Conservation (phyloP, 2,797 vertebrate species). For the Sebastes baramenuke region DNA sequence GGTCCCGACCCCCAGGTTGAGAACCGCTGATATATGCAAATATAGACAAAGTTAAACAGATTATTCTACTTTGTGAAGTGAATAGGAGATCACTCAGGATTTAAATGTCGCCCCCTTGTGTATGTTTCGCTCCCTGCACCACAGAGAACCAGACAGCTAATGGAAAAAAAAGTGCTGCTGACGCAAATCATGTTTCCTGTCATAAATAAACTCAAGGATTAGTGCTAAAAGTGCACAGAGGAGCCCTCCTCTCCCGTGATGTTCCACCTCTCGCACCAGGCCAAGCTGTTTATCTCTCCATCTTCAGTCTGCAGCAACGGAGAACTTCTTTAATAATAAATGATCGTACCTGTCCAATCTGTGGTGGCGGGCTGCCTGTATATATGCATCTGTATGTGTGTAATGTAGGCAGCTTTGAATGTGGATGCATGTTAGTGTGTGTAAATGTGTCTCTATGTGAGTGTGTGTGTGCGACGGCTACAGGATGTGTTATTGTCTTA, state of each 20-base stretch:
- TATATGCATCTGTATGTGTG: not conserved
- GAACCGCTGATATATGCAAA: too few species aligned
- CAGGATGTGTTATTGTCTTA: constrained; percentile 75
- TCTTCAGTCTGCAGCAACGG: constrained; percentile 11
- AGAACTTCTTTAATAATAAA: constrained; percentile 31
- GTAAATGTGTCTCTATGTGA: not conserved
- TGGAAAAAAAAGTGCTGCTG: constrained; percentile 66
- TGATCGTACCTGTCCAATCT: not conserved
- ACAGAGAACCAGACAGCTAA: constrained; percentile 33
- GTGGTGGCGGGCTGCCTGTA: not conserved
- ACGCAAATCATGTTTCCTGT: constrained; percentile 75
- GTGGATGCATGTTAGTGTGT: not conserved
- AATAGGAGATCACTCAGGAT: constrained; percentile 5
- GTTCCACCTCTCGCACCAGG: constrained; percentile 17
- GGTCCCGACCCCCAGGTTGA: too few species aligned
- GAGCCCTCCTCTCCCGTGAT: constrained; percentile 28
- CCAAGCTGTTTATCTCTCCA: constrained; percentile 3
- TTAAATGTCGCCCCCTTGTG: constrained; percentile 70
- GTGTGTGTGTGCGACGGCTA: constrained; percentile 26
- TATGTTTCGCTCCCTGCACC: not conserved
- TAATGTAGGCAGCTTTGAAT: not conserved
- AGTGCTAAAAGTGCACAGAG: constrained; percentile 34
- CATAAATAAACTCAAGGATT: constrained; percentile 72
- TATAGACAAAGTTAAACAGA: not conserved
- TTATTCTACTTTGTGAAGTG: not conserved